Evolutionary conservation across 30 jellyfish, hydroid and myxozoan species (phyloP).

Genomic region (Chironex yamaguchii): DNA sequence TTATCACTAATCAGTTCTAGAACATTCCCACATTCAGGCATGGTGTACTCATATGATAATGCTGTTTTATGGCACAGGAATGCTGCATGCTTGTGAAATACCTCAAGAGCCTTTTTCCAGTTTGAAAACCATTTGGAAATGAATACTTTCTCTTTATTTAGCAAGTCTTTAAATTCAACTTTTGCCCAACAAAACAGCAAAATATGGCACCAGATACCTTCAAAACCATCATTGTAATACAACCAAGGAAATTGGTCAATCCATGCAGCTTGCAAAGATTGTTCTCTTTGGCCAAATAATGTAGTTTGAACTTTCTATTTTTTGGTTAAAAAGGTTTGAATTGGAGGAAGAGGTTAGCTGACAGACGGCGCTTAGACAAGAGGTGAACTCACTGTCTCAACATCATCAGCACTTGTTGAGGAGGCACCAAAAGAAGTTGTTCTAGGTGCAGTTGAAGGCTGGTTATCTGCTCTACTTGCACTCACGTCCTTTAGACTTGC

Average conservation of each 20-base stretch:
- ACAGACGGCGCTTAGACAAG: background rate
- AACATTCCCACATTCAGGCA: background rate
- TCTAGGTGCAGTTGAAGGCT: background rate
- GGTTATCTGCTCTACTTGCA: background rate
- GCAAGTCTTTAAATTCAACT: background rate
- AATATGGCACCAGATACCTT: background rate
- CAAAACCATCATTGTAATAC: conserved; percentile 26
- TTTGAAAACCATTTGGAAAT: background rate
- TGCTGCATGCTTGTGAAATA: background rate
- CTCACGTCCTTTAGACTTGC: background rate
- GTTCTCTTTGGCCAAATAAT: conserved; percentile 30
- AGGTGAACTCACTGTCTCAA: background rate
- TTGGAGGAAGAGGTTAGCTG: background rate
- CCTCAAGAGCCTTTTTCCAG: background rate
- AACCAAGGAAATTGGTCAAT: conserved; percentile 13
- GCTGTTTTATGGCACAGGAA: background rate
- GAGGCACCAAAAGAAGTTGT: background rate
- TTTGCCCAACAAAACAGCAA: background rate
- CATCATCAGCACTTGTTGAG: background rate
- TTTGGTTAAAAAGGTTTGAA: conserved; percentile 4
- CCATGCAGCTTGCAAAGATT: conserved; percentile 50
- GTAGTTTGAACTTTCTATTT: conserved; percentile 3
- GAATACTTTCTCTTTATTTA: background rate
- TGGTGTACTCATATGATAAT: background rate
- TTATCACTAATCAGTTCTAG: background rate